phyloP scores from a whole-genome alignment of 2,113 vertebrate species.

The Polypterus bichir region DNA sequence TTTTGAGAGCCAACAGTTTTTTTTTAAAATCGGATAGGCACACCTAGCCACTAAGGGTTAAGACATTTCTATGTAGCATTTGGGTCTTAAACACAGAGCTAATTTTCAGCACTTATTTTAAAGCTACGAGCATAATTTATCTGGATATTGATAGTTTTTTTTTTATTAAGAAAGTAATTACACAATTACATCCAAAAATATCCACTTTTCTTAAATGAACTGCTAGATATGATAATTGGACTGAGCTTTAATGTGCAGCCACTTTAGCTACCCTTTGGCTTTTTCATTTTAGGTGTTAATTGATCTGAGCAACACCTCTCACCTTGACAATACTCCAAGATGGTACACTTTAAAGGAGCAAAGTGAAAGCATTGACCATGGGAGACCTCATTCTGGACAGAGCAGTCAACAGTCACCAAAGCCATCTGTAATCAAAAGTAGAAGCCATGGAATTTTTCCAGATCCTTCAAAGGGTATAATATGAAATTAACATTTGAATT shows the following conservation, averaged over 20 bases:
- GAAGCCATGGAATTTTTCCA: constrained; percentile 95
- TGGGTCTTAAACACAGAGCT: too few species aligned
- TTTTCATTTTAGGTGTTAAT: constrained; percentile 69
- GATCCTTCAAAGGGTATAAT: constrained; percentile 87
- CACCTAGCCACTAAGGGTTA: too few species aligned
- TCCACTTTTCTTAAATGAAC: background rate
- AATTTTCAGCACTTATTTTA: too few species aligned
- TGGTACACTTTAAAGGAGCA: constrained; percentile 91
- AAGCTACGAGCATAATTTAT: too few species aligned
- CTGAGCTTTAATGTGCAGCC: background rate
- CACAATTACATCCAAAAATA: background rate
- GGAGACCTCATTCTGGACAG: constrained; percentile 65
- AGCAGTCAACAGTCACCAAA: constrained; percentile 75
- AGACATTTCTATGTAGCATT: too few species aligned
- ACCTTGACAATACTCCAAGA: constrained; percentile 83
- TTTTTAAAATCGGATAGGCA: too few species aligned
- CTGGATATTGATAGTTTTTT: too few species aligned
- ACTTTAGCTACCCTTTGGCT: background rate
- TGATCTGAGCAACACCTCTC: constrained; percentile 74
- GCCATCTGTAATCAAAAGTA: constrained; percentile 92
- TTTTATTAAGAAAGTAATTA: too few species aligned
- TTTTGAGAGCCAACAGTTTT: too few species aligned
- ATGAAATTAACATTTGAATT: constrained; percentile 8
- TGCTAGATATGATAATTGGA: background rate
- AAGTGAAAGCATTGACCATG: constrained; percentile 82